Conservation (phyloP, 30 jellyfish, hydroid and myxozoan species). For the Turritopsis dohrnii region DNA sequence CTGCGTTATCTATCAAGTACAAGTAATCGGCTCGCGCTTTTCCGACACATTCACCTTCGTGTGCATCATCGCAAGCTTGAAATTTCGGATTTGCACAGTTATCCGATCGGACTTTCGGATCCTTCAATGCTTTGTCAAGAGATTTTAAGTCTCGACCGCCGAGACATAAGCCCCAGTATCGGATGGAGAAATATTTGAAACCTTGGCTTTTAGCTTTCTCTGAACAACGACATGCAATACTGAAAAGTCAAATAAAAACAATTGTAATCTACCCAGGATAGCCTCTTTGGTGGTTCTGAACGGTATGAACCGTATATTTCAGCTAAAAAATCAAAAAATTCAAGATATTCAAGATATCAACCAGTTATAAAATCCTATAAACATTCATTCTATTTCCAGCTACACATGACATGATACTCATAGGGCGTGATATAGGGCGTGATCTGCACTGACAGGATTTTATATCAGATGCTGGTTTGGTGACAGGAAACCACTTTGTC, state of each 20-base stretch:
- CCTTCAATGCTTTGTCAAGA: conserved; percentile 15
- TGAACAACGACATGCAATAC: conserved; percentile 42
- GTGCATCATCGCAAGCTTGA: conserved; percentile 46
- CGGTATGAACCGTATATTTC: no score
- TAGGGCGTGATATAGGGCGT: no score
- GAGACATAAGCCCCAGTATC: conserved; percentile 39
- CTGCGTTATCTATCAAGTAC: neutral
- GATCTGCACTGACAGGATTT: no score
- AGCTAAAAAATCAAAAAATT: no score
- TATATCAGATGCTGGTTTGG: no score
- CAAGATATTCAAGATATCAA: neutral
- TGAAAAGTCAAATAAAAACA: neutral
- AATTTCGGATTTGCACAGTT: conserved; percentile 29
- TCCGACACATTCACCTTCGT: neutral
- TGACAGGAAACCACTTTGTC: no score
- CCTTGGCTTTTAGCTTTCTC: conserved; percentile 24
- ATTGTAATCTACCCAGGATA: no score
- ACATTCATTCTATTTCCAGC: no score
- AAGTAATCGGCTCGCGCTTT: conserved; percentile 1
- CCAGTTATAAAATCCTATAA: neutral
- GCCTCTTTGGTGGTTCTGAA: no score
- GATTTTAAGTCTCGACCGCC: conserved; percentile 9
- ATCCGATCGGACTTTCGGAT: conserved; percentile 15
- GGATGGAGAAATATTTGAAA: conserved; percentile 24
- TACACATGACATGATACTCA: no score